Evolutionary conservation across 2,797 vertebrate species (phyloP).

Genomic region (Gallinago solitaria): DNA sequence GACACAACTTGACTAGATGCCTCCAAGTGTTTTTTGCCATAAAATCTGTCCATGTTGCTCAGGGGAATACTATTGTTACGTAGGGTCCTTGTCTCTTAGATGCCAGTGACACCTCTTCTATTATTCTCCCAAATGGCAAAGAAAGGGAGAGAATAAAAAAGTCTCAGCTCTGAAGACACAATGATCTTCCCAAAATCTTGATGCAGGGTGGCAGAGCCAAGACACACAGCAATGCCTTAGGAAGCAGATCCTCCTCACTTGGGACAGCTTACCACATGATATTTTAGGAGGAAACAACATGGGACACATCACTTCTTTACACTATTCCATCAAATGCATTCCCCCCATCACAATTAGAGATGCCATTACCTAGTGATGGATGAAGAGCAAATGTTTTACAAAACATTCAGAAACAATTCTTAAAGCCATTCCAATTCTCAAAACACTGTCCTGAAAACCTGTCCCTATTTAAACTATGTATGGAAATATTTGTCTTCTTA

Average conservation of each 20-base stretch:
- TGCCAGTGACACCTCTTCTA: not conserved
- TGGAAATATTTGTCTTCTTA: not conserved
- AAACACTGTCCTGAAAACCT: not conserved
- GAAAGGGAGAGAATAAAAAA: not conserved
- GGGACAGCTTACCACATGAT: rapidly evolving
- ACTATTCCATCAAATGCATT: not conserved
- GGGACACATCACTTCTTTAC: not conserved
- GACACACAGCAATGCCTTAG: not conserved
- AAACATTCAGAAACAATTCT: not conserved
- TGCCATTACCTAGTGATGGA: not conserved
- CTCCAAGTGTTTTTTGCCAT: not conserved
- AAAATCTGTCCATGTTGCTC: not conserved
- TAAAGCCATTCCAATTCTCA: not conserved
- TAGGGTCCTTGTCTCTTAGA: not conserved
- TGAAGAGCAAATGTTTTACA: not conserved
- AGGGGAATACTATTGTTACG: rapidly evolving
- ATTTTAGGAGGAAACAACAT: not conserved
- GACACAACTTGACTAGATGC: not conserved
- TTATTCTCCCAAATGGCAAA: not conserved
- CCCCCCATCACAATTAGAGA: not conserved
- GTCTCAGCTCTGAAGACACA: not conserved
- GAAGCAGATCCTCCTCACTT: not conserved
- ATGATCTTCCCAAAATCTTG: not conserved
- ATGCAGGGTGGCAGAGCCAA: not conserved
- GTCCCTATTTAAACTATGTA: not conserved